phyloP scores from a whole-genome alignment of 2,888 invertebrate genomes.

The Sturmia bella region DNA sequence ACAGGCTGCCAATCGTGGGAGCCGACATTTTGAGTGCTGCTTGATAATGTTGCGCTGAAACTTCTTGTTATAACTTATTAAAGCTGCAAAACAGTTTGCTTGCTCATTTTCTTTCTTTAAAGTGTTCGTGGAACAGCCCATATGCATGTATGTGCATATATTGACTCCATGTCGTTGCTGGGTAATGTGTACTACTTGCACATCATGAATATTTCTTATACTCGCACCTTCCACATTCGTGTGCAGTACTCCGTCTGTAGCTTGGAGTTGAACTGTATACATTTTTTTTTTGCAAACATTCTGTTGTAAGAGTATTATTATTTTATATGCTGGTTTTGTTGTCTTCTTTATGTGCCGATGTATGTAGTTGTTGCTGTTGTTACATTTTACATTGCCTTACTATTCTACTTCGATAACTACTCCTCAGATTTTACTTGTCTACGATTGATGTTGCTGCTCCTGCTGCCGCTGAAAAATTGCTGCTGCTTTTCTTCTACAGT shows the following conservation, averaged over 20 bases:
- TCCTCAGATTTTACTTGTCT: constrained; percentile 56
- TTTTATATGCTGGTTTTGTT: constrained; percentile 51
- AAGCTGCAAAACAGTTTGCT: not conserved
- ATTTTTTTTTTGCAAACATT: constrained; percentile 9
- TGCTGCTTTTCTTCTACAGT: constrained; percentile 22
- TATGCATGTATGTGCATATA: too few species aligned
- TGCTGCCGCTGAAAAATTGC: not conserved
- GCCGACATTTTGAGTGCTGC: too few species aligned
- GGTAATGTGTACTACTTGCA: constrained; percentile 15
- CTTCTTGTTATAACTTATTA: too few species aligned
- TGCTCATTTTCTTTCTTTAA: not conserved
- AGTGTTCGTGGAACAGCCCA: constrained; percentile 14
- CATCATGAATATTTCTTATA: constrained; percentile 43
- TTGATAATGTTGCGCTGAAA: too few species aligned
- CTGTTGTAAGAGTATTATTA: constrained; percentile 54
- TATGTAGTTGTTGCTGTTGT: constrained; percentile 12
- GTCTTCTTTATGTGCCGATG: constrained; percentile 25
- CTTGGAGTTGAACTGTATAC: constrained; percentile 33
- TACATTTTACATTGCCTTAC: constrained; percentile 60
- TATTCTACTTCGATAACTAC: constrained; percentile 64
- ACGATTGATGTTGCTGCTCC: constrained; percentile 49
- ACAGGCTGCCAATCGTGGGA: too few species aligned
- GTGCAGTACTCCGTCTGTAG: constrained; percentile 58
- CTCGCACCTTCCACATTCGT: not conserved
- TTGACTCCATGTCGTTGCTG: constrained; percentile 33